phyloP scores from a whole-genome alignment of 2,113 vertebrate species.

The Holacanthus passer region DNA sequence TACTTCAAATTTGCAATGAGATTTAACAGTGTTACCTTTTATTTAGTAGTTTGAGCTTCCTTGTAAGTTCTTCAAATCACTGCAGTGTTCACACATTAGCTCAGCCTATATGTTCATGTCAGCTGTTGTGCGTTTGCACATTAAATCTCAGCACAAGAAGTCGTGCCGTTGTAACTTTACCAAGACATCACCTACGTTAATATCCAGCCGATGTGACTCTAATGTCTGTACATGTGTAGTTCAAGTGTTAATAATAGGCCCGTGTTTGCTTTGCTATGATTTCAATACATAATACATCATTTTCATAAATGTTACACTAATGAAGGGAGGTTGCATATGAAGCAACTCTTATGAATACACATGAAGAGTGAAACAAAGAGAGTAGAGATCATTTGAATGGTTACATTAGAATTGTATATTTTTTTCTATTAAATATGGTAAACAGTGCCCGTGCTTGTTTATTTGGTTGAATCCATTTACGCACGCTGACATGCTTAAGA shows the following conservation, averaged over 20 bases:
- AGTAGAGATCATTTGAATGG: slow-evolving; percentile 90
- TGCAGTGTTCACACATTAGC: neutral
- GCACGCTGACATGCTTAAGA: slow-evolving; percentile 76
- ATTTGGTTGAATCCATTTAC: slow-evolving; percentile 91
- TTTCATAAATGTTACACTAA: slow-evolving; percentile 95
- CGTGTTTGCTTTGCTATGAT: slow-evolving; percentile 84
- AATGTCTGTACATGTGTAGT: slow-evolving; percentile 90
- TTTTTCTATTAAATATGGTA: slow-evolving; percentile 94
- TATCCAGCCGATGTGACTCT: slow-evolving; percentile 86
- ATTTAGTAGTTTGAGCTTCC: neutral
- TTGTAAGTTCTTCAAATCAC: slow-evolving; percentile 16
- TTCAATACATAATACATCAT: slow-evolving; percentile 84
- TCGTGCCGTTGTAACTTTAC: slow-evolving; percentile 89
- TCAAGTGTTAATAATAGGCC: slow-evolving; percentile 91
- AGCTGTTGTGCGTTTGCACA: neutral
- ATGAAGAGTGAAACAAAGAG: slow-evolving; percentile 85
- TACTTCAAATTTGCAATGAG: neutral
- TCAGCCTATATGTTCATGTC: slow-evolving; percentile 22
- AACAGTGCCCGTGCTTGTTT: slow-evolving; percentile 87
- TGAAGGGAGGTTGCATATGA: slow-evolving; percentile 90
- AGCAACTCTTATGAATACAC: slow-evolving; percentile 90
- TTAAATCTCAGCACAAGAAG: slow-evolving; percentile 10
- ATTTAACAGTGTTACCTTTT: neutral
- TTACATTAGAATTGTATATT: slow-evolving; percentile 90
- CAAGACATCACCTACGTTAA: slow-evolving; percentile 88